Evolutionary conservation across 1,140 invertebrate species (phyloP), one percentile per base, ranked within the genome.

Genomic region (Pseudomyrmex flavicornis): DNA sequence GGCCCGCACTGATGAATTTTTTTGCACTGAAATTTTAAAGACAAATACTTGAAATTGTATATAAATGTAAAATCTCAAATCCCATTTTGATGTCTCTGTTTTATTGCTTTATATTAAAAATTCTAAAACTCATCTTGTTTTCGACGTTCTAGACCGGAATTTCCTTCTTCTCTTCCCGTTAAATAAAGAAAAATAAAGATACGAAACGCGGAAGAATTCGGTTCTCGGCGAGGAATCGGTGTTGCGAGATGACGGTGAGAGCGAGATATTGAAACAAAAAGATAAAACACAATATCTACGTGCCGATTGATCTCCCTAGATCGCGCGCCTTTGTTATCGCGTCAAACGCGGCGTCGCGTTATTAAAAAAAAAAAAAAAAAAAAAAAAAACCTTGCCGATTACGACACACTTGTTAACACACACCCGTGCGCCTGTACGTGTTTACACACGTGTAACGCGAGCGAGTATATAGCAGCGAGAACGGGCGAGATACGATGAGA

Each of bases 371-470:
- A 35, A 35, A 35, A 35, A 35, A 35, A 35, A 35, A 35, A 35
- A 35, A 35, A 35, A 59, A 70, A 70, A 61, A 12, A 70, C 76
- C 76, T 80, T 80, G 76, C 52, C 76, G 76, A 80, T 80, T 80
- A 72, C 54, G 66, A 80, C 76, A 80, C 76, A 80, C 76, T 80
- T 80, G 76, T 80, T 80, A 80, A 80, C 76, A 80, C 76, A 79
- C 54, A 17, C 35, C 54, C 76, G 76, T 46, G 66, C 76, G 69
- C 70, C 76, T 80, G 76, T 22, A 70, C 56, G 54, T 70, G 48
- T 80, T 80, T 80, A 80, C 66, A 80, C 76, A 80, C 44, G 66
- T 80, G 76, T 44, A 5, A 46, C 54, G 26, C 26, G 22, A 13
- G 22, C 8, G 35, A 35, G 17, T 17, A 2, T 8, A 13, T 44